Evolutionary conservation across 2,888 invertebrate species (phyloP), one percentile per base, ranked within the genome.

Genomic region (Cryptocephalus primarius): DNA sequence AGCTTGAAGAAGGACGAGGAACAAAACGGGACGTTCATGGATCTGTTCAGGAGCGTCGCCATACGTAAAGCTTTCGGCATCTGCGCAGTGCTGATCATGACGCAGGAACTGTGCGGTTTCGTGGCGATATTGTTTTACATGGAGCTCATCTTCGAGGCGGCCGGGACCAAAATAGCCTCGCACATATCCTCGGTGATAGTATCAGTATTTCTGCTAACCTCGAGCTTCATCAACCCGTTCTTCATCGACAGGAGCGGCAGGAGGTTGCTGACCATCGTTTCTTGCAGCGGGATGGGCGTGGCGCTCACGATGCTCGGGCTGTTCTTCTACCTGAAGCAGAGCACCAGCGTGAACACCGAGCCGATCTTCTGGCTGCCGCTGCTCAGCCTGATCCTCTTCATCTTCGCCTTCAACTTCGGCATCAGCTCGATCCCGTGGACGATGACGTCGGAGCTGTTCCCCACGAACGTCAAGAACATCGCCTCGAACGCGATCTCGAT

Each of bases 401-500:
- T 88, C 50, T 71, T 82, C 43, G 78, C 82, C 0, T 63, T 55
- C 50, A 38, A 62, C 74, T 48, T 58, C 9, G 78, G 79, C 1
- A 79, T 85, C 44, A 88, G 92, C 2, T 85, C 88, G 0, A 65
- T 87, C 32, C 85, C 87, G 0, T 87, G 88, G 87, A 82, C 86
- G 3, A 1, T 81, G 83, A 43, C 78, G 83, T 81, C 85, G 1
- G 88, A 89, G 65, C 77, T 89, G 68, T 82, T 91, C 66, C 82
- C 90, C 32, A 72, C 82, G 0, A 83, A 84, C 55, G 83, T 87
- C 1, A 85, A 86, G 66, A 79, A 83, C 0, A 73, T 78, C 22
- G 85, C 85, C 0, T 80, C 85, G 0, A 80, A 85, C 0, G 74
- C 88, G 1, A 83, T 84, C 0, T 83, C 88, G 0, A 80, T 82